Conservation (phyloP, 2,888 invertebrate species). For the Dryobotodes eremita region DNA sequence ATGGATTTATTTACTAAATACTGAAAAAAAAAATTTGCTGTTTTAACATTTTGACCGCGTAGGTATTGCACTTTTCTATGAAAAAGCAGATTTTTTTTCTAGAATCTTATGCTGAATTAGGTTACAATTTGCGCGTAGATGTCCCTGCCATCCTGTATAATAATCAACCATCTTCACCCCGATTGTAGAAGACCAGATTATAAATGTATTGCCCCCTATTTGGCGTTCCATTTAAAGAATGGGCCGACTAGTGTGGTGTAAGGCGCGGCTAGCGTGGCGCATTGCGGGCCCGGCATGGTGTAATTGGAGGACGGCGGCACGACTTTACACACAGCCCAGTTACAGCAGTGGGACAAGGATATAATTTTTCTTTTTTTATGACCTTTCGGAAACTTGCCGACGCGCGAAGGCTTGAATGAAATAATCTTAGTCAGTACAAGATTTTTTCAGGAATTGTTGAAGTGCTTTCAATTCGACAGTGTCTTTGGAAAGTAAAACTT, state of each 20-base stretch:
- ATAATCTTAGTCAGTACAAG: background rate
- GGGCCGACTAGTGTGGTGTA: conserved; percentile 43
- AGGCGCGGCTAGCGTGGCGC: conserved; percentile 62
- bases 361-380: conserved; percentile 24
- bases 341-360: conserved; percentile 38
- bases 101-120: background rate
- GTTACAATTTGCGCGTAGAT: background rate
- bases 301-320: conserved; percentile 57
- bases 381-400: background rate
- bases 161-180: background rate
- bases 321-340: conserved; percentile 23
- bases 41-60: background rate
- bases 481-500: background rate
- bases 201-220: conserved; percentile 31
- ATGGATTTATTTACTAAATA: background rate
- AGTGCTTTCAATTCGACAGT: background rate
- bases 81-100: background rate
- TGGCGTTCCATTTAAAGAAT: conserved; percentile 41
- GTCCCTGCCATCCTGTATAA: background rate
- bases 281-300: conserved; percentile 64
- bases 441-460: background rate
- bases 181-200: background rate
- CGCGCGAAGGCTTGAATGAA: background rate
- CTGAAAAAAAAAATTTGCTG: background rate
- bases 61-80: background rate